These are phyloP conservation scores for Mola mola DNA, from an alignment of 2,113 vertebrate species.

Conservation along the genomic window DNA sequence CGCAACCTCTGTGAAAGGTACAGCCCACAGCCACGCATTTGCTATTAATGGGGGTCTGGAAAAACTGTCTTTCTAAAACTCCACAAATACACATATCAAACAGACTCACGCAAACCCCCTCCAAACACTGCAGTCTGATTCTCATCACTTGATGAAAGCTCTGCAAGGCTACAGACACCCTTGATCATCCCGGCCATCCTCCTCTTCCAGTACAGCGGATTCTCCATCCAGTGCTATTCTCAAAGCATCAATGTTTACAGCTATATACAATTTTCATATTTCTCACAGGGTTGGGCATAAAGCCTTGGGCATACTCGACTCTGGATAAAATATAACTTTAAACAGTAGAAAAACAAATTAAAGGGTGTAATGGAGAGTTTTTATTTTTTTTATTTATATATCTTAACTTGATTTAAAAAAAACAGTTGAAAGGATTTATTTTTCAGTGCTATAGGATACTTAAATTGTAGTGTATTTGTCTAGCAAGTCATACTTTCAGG, in stretches of 20 bases:
- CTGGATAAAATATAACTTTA: conserved; percentile 42
- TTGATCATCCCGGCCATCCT: conserved; percentile 10
- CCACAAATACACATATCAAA: not conserved
- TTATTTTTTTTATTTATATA: not conserved
- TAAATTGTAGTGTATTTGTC: conserved; percentile 33
- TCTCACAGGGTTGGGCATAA: conserved; percentile 22
- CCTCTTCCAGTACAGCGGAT: conserved; percentile 11
- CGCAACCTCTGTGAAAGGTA: conserved; percentile 19
- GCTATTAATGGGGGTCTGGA: conserved; percentile 19
- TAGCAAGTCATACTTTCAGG: conserved; percentile 24
- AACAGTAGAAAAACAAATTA: conserved; percentile 37
- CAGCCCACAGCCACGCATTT: conserved; percentile 14
- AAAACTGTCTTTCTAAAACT: conserved; percentile 7
- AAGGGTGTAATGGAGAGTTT: not conserved
- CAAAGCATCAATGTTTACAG: conserved; percentile 41
- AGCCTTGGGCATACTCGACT: conserved; percentile 14
- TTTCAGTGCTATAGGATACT: conserved; percentile 9
- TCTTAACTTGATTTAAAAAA: conserved; percentile 8
- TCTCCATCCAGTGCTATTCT: conserved; percentile 14
- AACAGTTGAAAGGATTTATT: conserved; percentile 9
- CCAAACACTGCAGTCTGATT: not conserved
- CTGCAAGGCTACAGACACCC: conserved; percentile 18
- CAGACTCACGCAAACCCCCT: conserved; percentile 3
- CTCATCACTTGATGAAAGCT: conserved; percentile 9
- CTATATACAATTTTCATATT: conserved; percentile 45